Base-by-base conservation (phyloP, 1,140 invertebrate genomes). In the Zeugodacus cucurbitae region DNA sequence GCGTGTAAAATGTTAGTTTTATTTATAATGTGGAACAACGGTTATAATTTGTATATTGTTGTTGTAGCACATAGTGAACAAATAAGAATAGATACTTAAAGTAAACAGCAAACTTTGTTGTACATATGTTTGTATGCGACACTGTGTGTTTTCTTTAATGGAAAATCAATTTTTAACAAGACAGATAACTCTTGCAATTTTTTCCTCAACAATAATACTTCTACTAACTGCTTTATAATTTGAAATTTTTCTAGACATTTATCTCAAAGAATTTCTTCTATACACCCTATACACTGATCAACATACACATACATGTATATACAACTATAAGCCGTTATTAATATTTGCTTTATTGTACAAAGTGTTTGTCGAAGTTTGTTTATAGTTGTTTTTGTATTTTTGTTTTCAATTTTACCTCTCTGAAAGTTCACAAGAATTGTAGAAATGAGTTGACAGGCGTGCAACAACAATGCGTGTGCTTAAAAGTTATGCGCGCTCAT, bases 301-400 rank as follows among this genome's bases (percentile, higher is more conserved):
- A 26, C 10, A 44, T 44, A 44, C 41, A 8, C 41, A 10, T 64
- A 64, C 22, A n/a, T 58, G 22, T 59, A 59, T n/a, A 59, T 59
- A n/a, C 44, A 11, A n/a, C 58, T 62, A 26, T 11, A 26, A 6
- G n/a, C 5, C n/a, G 26, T 62, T n/a, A 62, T 74, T 32, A 41
- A 74, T 74, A 74, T 74, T 74, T 74, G 34, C 67, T 41, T 67
- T 74, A 32, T 74, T 74, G 67, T 41, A 41, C 62, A 74, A 74
- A 74, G 67, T 41, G 67, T 74, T 74, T 11, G 17, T 74, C 34
- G 22, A 54, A 54, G 1, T 17, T 54, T 54, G 48, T 54, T 54
- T 54, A 17, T 54, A 14, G 14, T 54, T 54, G 48, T 54, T 54
- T 54, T 54, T 20, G 10, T 20, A 4, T 54, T 54, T 54, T 3